phyloP scores from a whole-genome alignment of 2,113 vertebrate species.

The Ellobius talpinus region DNA sequence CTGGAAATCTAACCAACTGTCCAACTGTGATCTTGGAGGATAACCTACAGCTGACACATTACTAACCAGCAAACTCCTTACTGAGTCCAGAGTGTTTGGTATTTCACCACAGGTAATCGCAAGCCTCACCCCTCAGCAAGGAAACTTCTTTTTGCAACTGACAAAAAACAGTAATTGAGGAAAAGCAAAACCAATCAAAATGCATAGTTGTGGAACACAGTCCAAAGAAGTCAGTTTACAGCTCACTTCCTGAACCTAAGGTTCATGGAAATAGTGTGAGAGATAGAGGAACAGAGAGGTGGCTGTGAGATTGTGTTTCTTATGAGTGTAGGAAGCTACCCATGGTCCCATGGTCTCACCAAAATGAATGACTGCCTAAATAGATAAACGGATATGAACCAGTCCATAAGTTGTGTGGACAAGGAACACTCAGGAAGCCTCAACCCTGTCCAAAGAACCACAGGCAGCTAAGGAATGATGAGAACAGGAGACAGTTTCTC shows the following conservation, averaged over 20 bases:
- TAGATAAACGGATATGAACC: background rate
- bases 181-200: background rate
- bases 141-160: background rate
- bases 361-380: background rate
- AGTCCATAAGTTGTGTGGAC: background rate
- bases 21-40: background rate
- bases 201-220: background rate
- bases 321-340: background rate
- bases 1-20: background rate
- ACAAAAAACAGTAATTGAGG: background rate
- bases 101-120: background rate
- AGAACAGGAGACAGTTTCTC: background rate
- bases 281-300: background rate
- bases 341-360: background rate
- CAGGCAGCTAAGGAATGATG: background rate
- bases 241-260: background rate
- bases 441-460: background rate
- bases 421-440: background rate
- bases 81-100: background rate
- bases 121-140: background rate
- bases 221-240: background rate
- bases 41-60: background rate
- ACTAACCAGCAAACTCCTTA: background rate
- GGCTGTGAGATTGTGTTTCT: background rate
- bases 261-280: background rate